A percentile compares a stretch with the other conserved stretches of the same genome.
phyloP scores from a whole-genome alignment of 2,888 invertebrate species.

The Maniola hyperantus region DNA sequence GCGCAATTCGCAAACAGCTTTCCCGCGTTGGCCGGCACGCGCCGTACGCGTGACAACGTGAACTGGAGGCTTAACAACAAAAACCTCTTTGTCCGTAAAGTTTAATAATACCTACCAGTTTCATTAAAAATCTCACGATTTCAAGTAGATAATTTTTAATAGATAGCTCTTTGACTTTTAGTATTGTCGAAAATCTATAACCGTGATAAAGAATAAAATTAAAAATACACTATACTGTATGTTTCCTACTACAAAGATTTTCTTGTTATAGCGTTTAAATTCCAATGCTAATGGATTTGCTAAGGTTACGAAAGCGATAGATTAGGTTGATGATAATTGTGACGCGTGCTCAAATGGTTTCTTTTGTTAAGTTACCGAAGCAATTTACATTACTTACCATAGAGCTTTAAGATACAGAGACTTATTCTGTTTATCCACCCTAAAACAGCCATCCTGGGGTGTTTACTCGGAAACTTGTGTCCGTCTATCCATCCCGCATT shows the following conservation, averaged over 20 bases:
- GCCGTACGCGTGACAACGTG: too few species aligned
- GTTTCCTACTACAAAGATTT: conserved; percentile 1
- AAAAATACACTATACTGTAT: neutral
- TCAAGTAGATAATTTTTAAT: neutral
- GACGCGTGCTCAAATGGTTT: neutral
- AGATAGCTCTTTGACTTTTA: neutral
- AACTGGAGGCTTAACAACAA: neutral
- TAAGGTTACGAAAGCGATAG: conserved; percentile 54
- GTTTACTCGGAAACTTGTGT: too few species aligned
- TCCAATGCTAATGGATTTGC: conserved; percentile 45
- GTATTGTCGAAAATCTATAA: neutral
- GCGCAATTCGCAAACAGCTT: too few species aligned
- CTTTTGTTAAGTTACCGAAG: neutral
- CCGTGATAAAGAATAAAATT: neutral
- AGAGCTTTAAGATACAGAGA: too few species aligned
- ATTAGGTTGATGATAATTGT: conserved; percentile 2
- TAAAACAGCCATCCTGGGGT: too few species aligned
- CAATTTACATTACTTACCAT: neutral
- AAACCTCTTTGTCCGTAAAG: neutral
- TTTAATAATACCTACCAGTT: neutral
- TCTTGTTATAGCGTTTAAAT: neutral
- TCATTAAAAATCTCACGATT: neutral
- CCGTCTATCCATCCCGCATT: too few species aligned
- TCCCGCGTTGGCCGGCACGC: too few species aligned
- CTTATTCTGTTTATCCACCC: too few species aligned